Evolutionary conservation across 2,113 vertebrate species (phyloP), one percentile per base, ranked within the genome.

Genomic region (Ammodytes dubius): DNA sequence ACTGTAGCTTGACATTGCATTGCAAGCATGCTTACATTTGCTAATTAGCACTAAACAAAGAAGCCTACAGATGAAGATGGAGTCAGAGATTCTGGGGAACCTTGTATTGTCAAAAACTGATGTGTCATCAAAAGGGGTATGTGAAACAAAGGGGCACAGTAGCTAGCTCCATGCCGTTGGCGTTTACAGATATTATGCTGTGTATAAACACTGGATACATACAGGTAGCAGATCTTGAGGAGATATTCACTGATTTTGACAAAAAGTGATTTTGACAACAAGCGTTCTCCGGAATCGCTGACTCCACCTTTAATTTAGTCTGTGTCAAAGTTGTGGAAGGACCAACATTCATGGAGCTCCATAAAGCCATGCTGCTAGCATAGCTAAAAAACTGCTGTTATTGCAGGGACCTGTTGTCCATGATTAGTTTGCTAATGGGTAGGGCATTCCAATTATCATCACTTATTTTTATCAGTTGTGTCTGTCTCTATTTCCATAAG

Each of bases 401-500:
- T 4, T n/a, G 4, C 68, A 69, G 17, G 27, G 9, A 52, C 47
- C 47, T 3, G 47, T n/a, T 14, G 12, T 37, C 27, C 27, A 37
- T n/a, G 27, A 50, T 15, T 13, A 53, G 17, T 40, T 43, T 10
- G 46, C n/a, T 43, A 50, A 50, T 37, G 40, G 14, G n/a, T 5
- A 37, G 3, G 12, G 8, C 12, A n/a, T 59, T 27, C 53, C 17
- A 1, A 56, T 56, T 37, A 0, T 7, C 0, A 12, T 17, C 47
- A 14, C 27, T 72, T 10, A 9, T 56, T 47, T 42, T 46, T 3
- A 19, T 49, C 17, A 42, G 17, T 64, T 42, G 1, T 58, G 2
- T 60, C 4, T 52, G 54, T 70, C 10, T 87, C 59, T 85, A 0
- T 87, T 76, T 90, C 74, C 80, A 0, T 67, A 52, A 97, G 96